Percentiles rank a stretch among this genome's conserved stretches.
Conservation (phyloP, 2,113 vertebrate species). For the Vimba vimba region DNA sequence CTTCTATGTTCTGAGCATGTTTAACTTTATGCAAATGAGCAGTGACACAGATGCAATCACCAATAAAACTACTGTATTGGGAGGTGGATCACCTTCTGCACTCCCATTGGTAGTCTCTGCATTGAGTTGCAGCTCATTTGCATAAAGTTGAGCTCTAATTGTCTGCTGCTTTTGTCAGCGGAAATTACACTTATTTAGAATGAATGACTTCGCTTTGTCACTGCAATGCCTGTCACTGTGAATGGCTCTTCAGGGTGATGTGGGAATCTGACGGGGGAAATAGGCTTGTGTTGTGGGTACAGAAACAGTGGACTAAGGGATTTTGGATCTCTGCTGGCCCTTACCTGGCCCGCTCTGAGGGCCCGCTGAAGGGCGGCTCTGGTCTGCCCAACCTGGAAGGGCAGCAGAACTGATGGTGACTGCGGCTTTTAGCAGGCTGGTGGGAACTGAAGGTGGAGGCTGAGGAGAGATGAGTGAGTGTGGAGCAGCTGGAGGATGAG, state of each 20-base stretch:
- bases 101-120: not conserved
- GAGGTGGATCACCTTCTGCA: not conserved
- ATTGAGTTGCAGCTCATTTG: not conserved
- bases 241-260: not conserved
- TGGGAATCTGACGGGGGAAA: not conserved
- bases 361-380: constrained; percentile 81
- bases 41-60: not conserved
- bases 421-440: constrained; percentile 78
- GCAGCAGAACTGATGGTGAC: constrained; percentile 93
- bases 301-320: not conserved
- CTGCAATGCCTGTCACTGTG: not conserved
- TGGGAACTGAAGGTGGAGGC: constrained; percentile 73
- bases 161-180: not conserved
- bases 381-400: constrained; percentile 87
- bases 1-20: not conserved
- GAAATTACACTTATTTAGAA: not conserved
- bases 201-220: not conserved
- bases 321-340: constrained; percentile 68
- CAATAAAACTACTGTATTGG: not conserved
- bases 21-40: not conserved
- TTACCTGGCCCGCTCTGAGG: constrained; percentile 88
- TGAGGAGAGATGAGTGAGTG: constrained; percentile 70
- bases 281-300: constrained; percentile 30
- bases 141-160: not conserved
- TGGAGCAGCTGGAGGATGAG: constrained; percentile 69